A percentile compares a stretch with the other conserved stretches of the same genome.
These are phyloP conservation scores for Lanius ludovicianus DNA, from an alignment of 2,113 vertebrate genomes.

Conservation along the genomic window DNA sequence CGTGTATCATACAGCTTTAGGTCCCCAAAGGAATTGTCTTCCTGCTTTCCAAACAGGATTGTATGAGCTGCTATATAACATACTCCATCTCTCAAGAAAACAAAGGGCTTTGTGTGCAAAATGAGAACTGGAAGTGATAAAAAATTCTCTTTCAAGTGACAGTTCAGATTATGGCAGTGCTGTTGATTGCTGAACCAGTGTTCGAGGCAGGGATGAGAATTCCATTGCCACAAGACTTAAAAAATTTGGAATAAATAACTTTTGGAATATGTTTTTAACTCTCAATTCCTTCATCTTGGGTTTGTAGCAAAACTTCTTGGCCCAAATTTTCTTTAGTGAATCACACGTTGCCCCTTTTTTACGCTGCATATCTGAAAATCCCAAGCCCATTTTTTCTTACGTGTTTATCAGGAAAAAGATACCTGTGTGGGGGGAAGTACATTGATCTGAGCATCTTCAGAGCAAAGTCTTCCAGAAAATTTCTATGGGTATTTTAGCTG, in stretches of 20 bases:
- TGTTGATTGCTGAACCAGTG: not conserved
- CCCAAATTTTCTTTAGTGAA: not conserved
- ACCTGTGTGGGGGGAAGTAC: not conserved
- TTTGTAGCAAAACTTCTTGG: not conserved
- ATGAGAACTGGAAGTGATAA: not conserved
- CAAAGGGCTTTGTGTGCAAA: not conserved
- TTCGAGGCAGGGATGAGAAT: not conserved
- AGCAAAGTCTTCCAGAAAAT: not conserved
- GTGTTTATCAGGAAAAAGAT: not conserved
- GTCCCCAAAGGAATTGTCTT: not conserved
- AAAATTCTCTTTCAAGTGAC: not conserved
- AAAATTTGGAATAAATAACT: not conserved
- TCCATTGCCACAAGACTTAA: not conserved
- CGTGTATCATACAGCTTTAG: not conserved
- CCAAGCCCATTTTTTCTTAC: not conserved
- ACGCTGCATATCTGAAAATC: not conserved
- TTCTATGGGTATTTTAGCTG: not conserved
- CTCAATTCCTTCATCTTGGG: not conserved
- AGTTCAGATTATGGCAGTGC: not conserved
- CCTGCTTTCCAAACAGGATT: not conserved
- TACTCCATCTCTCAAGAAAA: not conserved
- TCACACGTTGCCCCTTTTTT: not conserved
- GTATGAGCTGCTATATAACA: not conserved
- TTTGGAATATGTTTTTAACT: not conserved
- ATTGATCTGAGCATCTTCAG: not conserved